Conservation (phyloP, 2,113 vertebrate species). For the Hiodon tergisus region DNA sequence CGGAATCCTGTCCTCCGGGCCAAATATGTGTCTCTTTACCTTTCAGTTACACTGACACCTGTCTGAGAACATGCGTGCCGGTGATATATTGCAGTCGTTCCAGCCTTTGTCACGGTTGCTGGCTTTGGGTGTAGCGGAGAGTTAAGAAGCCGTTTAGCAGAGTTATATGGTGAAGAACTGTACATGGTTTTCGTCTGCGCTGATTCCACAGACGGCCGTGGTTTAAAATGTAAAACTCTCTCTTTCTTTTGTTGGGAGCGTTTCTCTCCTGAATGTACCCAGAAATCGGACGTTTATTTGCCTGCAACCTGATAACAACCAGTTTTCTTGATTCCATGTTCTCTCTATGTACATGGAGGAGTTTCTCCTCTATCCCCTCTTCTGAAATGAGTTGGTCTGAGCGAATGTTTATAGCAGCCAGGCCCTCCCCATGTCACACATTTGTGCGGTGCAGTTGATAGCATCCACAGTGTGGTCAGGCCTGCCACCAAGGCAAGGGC, state of each 20-base stretch:
- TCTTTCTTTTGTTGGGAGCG: too few relatives aligned
- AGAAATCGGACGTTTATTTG: too few relatives aligned
- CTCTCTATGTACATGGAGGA: conserved; percentile 2
- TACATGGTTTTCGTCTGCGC: too few relatives aligned
- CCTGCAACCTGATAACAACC: neutral
- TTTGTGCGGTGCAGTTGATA: conserved; percentile 46
- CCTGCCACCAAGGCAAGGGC: neutral
- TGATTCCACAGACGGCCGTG: too few relatives aligned
- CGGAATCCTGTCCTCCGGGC: conserved; percentile 15
- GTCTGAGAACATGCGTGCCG: conserved; percentile 7
- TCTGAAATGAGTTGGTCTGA: conserved; percentile 25
- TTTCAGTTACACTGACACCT: conserved; percentile 17
- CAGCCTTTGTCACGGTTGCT: conserved; percentile 22
- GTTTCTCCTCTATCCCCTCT: conserved; percentile 18
- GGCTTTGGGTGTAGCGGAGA: conserved; percentile 21
- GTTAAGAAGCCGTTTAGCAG: conserved; percentile 17
- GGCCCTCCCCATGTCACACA: conserved; percentile 36
- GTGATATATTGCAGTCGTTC: conserved; percentile 24
- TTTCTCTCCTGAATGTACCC: too few relatives aligned
- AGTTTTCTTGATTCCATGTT: neutral
- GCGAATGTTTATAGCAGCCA: conserved; percentile 41
- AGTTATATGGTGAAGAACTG: too few relatives aligned
- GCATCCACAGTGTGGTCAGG: conserved; percentile 46
- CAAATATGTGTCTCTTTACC: conserved; percentile 33
- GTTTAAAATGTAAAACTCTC: too few relatives aligned